Conservation (phyloP, 2,797 vertebrate genomes). For the Limosa lapponica region DNA sequence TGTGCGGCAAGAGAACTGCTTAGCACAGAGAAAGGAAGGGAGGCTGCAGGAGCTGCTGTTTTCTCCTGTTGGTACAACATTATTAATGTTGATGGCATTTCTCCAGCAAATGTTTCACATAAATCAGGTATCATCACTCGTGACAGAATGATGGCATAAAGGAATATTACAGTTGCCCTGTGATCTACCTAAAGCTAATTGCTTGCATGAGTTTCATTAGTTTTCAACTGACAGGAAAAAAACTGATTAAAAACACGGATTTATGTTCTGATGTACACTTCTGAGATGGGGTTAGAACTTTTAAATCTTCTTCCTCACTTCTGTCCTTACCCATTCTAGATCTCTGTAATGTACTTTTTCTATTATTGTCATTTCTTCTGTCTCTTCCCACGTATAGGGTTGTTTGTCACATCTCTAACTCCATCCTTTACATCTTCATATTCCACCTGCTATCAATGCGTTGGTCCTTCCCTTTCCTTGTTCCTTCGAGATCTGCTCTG, state of each 20-base stretch:
- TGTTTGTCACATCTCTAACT: not conserved
- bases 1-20: not conserved
- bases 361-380: not conserved
- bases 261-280: not conserved
- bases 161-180: not conserved
- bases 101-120: slow-evolving; percentile 23
- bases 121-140: slow-evolving; percentile 4
- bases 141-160: not conserved
- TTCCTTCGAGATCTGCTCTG: not conserved
- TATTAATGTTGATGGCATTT: slow-evolving; percentile 30
- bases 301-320: not conserved
- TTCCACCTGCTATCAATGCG: not conserved
- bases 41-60: not conserved
- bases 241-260: not conserved
- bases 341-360: not conserved
- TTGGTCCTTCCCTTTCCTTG: not conserved
- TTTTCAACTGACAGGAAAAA: not conserved
- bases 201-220: not conserved
- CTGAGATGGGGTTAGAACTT: not conserved
- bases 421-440: not conserved
- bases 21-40: not conserved
- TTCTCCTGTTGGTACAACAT: not conserved
- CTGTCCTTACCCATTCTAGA: not conserved
- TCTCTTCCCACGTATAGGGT: not conserved
- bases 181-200: slow-evolving; percentile 2